Evolutionary conservation across 2,888 invertebrate genomes (phyloP), one percentile per base, ranked within the genome.

Genomic region (Folsomia candida): DNA sequence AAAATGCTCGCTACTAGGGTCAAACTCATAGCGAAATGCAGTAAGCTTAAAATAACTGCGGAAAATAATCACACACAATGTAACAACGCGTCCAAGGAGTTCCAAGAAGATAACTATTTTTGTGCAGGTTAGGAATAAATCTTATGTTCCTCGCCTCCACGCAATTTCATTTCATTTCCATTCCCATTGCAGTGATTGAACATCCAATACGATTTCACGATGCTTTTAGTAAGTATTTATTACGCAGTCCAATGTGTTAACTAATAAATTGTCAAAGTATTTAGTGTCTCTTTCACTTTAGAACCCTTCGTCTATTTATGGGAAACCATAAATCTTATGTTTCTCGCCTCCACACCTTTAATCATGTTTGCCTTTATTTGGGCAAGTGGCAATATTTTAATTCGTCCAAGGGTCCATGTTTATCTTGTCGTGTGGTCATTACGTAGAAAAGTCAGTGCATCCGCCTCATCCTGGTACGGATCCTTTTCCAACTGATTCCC

Each of bases 21-120:
- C 22, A 6, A 54, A 20, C 54, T 54, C 6, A 54, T 54, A 6
- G n/a, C 6, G n/a, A 6, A 54, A 4, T 54, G 54, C n/a, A 14
- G 11, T n/a, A 54, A 54, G 4, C n/a, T 54, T 54, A n/a, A 54
- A 54, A 18, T 4, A 54, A 54, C 20, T 54, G 11, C 22, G 20
- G 54, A 54, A 18, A 54, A 20, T 54, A 4, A 54, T 54, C 20
- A 54, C 54, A 14, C 18, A 6, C 4, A 54, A 2, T 62, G 62
- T 22, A 27, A 29, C n/a, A 29, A 54, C 6, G 20, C 20, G 54
- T 4, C 54, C 54, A 18, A 18, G 18, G 47, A 47, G 22, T 20
- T 20, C 20, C 26, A 62, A 62, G 29, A 62, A n/a, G 29, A 62
- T 6, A 62, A 29, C 20, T 62, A 29, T 22, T 62, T 62, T 62